Evolutionary conservation across 2,797 vertebrate genomes (phyloP), one percentile per base, ranked within the genome.

Genomic region (Thunnus albacares): DNA sequence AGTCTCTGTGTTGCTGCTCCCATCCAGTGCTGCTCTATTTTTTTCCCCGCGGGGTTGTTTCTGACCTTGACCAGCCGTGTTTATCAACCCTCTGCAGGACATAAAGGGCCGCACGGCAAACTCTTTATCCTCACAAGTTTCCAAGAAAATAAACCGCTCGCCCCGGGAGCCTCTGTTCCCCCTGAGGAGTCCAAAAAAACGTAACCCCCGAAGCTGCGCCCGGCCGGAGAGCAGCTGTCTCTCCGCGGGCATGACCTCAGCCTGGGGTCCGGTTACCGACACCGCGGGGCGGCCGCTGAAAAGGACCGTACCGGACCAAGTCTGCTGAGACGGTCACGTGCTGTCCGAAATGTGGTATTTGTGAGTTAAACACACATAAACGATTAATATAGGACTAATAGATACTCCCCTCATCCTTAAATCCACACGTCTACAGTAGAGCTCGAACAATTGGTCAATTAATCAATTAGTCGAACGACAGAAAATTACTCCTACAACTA

Each of bases 61-160:
- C 69, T 90, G 87, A 90, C 90, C 92, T 86, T 79, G 87, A 81
- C 85, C 85, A 26, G 66, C 2, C 13, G 6, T 92, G 90, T 93
- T 93, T 87, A 85, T 86, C 73, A 38, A 89, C 75, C 75, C 90
- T 63, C 91, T 61, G 78, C 75, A 15, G 82, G 89, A 90, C 77
- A 79, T 24, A 89, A 90, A 88, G 86, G 73, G 49, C 69, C 76
- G 38, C 77, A 84, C 79, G 74, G 59, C 72, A 91, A 92, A 93
- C 85, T 90, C 76, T 92, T 90, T 86, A 91, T 87, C 77, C 87
- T 93, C 87, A 88, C 89, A 87, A 80, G 81, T 92, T 92, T 74
- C 75, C 28, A 75, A 79, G 60, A 87, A 91, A 94, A 95, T 80
- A 93, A 93, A 93, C 87, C 5, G 9, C 1, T 24, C 86, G 3